These are phyloP conservation scores for Beroe forskalii DNA, from an alignment of 37 sponge, comb jelly and placozoan species.

Conservation along the genomic window DNA sequence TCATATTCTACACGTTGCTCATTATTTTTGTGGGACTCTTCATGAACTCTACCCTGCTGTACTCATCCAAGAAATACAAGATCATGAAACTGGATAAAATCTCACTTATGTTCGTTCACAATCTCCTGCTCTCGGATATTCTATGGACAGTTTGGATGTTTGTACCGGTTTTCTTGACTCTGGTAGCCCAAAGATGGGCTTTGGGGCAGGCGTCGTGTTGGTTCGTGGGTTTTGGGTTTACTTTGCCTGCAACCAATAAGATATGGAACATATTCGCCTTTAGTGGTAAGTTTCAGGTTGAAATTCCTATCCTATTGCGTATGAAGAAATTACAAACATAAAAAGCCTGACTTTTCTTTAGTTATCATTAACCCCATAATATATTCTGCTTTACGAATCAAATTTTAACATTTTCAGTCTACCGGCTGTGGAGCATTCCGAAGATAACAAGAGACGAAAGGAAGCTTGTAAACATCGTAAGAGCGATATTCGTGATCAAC, in stretches of 20 bases:
- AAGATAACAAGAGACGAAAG: background rate
- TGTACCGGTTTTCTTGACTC: background rate
- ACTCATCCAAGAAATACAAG: background rate
- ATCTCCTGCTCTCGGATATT: background rate
- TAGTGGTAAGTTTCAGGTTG: background rate
- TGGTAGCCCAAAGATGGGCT: background rate
- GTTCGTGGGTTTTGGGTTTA: background rate
- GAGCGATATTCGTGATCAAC: background rate
- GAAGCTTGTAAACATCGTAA: background rate
- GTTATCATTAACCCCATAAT: too few relatives aligned
- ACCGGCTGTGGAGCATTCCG: background rate
- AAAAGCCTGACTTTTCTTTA: too few relatives aligned
- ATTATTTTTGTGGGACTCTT: background rate
- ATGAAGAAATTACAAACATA: too few relatives aligned
- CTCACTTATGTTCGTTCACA: background rate
- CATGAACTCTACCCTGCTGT: background rate
- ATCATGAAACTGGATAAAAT: background rate
- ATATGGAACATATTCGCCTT: background rate
- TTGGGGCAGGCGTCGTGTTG: background rate
- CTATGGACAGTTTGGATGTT: background rate
- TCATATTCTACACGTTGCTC: background rate
- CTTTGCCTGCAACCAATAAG: background rate
- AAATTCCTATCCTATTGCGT: too few relatives aligned
- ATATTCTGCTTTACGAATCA: too few relatives aligned
- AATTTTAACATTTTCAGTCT: background rate